These are phyloP conservation scores for Burhinus oedicnemus DNA, from an alignment of 2,113 vertebrate species.

Conservation along the genomic window DNA sequence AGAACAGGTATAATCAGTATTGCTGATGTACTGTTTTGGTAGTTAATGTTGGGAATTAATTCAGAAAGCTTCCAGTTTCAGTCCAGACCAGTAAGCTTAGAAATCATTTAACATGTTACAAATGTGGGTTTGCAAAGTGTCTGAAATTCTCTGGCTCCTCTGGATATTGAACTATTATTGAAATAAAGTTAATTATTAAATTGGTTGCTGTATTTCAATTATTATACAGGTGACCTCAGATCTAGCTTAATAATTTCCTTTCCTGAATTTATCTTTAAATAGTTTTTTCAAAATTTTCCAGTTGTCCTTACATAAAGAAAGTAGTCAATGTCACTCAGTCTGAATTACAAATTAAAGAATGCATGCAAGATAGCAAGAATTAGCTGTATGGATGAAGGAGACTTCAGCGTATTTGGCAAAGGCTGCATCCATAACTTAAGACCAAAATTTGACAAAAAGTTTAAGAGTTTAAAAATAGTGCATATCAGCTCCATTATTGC, in stretches of 20 bases:
- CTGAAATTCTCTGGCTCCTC: neutral
- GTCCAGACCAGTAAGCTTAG: neutral
- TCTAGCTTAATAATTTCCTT: neutral
- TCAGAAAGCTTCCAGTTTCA: neutral
- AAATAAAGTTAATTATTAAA: neutral
- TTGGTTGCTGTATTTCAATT: neutral
- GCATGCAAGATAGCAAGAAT: neutral
- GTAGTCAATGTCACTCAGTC: neutral
- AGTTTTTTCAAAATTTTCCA: neutral
- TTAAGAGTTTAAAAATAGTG: neutral
- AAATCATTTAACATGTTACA: neutral
- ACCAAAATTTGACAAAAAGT: neutral
- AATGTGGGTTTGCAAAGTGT: neutral
- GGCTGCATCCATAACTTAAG: neutral
- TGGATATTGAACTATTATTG: neutral
- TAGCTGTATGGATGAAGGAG: neutral
- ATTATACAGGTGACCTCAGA: neutral
- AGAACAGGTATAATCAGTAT: neutral
- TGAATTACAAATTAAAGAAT: neutral
- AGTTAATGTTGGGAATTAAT: neutral
- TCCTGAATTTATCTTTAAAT: neutral
- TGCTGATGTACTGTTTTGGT: neutral
- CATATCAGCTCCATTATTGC: neutral
- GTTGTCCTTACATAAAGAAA: neutral
- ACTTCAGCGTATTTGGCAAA: neutral